A percentile compares a stretch with the other conserved stretches of the same genome.
Evolutionary conservation across 2,888 invertebrate genomes (phyloP).

Genomic region (Hypercompe scribonia): DNA sequence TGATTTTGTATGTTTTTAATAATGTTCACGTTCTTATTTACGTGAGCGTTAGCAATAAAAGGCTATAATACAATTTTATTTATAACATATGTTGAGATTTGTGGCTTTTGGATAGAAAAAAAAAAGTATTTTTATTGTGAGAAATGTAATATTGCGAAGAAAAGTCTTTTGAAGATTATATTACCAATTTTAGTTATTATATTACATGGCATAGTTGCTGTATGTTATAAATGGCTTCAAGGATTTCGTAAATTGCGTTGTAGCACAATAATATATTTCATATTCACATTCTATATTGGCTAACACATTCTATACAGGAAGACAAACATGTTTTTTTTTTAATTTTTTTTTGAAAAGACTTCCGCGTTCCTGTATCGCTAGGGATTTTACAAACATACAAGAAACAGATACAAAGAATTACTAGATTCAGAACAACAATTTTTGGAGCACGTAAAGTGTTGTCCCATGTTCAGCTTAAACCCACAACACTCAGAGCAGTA

Average conservation of each 20-base stretch:
- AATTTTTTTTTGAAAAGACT: too few relatives aligned
- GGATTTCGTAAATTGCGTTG: neutral
- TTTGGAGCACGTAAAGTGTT: too few relatives aligned
- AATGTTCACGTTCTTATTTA: constrained; percentile 4
- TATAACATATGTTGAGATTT: constrained; percentile 1
- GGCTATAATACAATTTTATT: constrained; percentile 19
- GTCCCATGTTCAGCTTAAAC: too few relatives aligned
- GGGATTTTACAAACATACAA: too few relatives aligned
- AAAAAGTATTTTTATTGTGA: neutral
- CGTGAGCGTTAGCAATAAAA: constrained; percentile 22
- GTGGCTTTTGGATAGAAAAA: neutral
- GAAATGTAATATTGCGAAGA: neutral
- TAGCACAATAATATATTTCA: neutral
- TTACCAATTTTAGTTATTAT: too few relatives aligned
- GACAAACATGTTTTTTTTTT: neutral
- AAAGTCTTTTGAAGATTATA: neutral
- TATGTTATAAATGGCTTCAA: neutral
- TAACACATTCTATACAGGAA: neutral
- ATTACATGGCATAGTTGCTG: too few relatives aligned
- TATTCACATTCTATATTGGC: neutral
- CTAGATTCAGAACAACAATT: too few relatives aligned
- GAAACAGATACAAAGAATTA: too few relatives aligned
- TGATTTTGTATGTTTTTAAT: constrained; percentile 8
- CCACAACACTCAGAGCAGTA: too few relatives aligned
- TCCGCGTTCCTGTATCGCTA: too few relatives aligned